phyloP scores from a whole-genome alignment of 2,113 vertebrate species.

The Microcebus ravelobensis region DNA sequence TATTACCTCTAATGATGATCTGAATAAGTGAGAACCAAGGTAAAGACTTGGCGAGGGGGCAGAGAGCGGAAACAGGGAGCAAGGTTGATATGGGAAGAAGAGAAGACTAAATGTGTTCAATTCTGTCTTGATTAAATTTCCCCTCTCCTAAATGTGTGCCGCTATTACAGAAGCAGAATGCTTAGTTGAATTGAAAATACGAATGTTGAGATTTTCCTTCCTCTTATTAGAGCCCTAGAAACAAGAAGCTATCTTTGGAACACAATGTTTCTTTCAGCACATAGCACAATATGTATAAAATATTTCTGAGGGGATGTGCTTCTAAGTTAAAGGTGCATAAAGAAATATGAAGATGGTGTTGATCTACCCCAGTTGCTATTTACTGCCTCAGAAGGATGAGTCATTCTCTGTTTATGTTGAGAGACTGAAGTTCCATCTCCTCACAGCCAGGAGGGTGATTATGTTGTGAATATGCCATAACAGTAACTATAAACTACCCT shows the following conservation, averaged over 20 bases:
- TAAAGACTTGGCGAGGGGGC: neutral
- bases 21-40: neutral
- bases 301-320: neutral
- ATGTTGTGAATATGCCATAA: neutral
- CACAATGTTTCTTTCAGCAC: neutral
- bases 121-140: neutral
- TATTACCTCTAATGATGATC: neutral
- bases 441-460: neutral
- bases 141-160: neutral
- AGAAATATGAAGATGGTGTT: neutral
- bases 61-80: neutral
- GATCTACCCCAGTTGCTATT: neutral
- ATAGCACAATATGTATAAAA: neutral
- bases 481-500: neutral
- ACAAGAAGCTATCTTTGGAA: neutral
- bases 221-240: neutral
- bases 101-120: neutral
- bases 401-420: slow-evolving; percentile 32
- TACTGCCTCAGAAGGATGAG: neutral
- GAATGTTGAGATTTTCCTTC: neutral
- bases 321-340: neutral
- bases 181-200: neutral
- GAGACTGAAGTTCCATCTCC: neutral
- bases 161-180: neutral
- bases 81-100: neutral